Conservation (phyloP, 2,797 vertebrate genomes). For the Gallinago nigripennis region DNA sequence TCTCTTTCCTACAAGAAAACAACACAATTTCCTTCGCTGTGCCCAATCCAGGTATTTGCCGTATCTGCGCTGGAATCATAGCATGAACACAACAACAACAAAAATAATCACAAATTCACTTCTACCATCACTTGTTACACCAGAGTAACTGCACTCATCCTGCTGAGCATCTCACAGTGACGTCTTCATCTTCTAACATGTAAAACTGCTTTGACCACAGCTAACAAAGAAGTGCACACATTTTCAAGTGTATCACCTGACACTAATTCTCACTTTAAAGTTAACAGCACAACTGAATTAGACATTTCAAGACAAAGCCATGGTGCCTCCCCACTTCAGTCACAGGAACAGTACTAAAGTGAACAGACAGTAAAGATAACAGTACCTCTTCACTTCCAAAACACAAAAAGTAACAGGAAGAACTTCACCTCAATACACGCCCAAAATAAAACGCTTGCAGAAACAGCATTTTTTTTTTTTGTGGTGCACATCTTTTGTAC, state of each 20-base stretch:
- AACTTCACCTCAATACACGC: neutral
- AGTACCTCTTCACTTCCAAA: neutral
- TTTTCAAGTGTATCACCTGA: neutral
- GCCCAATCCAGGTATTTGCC: too few species aligned
- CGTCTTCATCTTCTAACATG: neutral
- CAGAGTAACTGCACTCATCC: neutral
- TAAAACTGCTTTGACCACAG: neutral
- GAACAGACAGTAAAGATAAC: neutral
- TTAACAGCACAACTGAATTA: rapidly evolving
- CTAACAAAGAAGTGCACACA: rapidly evolving
- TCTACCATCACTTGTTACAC: neutral
- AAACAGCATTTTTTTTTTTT: neutral
- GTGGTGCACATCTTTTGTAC: rapidly evolving
- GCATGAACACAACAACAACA: neutral
- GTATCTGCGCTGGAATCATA: rapidly evolving
- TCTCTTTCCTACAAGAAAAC: neutral
- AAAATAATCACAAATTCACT: rapidly evolving
- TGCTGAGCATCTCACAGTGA: neutral
- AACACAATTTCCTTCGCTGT: rapidly evolving
- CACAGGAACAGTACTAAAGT: neutral
- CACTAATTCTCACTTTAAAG: neutral
- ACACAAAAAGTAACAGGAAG: neutral
- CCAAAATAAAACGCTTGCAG: neutral
- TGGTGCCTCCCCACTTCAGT: rapidly evolving
- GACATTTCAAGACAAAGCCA: neutral